phyloP scores from a whole-genome alignment of 1,140 invertebrate species.

The Manduca sexta region DNA sequence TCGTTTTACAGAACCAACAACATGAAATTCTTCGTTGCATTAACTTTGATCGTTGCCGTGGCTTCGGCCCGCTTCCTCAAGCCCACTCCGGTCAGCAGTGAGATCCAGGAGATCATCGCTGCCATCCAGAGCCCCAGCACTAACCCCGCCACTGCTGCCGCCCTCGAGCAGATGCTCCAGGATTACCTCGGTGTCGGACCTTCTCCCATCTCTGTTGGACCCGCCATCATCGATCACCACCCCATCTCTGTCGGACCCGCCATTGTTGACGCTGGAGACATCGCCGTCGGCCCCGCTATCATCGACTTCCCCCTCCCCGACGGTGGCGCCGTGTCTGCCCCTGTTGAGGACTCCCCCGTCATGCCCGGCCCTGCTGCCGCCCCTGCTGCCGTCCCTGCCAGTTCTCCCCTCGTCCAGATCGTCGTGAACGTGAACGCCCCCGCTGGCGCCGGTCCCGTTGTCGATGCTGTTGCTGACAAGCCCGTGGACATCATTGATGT shows the following conservation, averaged over 20 bases:
- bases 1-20: constrained; percentile 17
- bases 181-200: constrained; percentile 22
- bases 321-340: neutral
- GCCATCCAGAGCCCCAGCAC: constrained; percentile 52
- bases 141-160: constrained; percentile 45
- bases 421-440: constrained; percentile 13
- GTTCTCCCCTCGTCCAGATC: constrained; percentile 9
- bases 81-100: constrained; percentile 15
- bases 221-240: constrained; percentile 18
- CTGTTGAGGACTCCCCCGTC: neutral
- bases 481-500: neutral
- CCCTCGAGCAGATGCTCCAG: constrained; percentile 36
- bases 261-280: neutral
- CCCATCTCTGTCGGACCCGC: constrained; percentile 6
- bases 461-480: too few relatives aligned
- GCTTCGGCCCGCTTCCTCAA: constrained; percentile 30
- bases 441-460: constrained; percentile 1
- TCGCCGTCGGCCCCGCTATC: neutral
- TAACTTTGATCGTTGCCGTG: constrained; percentile 39
- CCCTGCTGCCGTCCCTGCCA: neutral
- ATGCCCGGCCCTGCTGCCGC: neutral
- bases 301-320: neutral
- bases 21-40: constrained; percentile 51
- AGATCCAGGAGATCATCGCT: constrained; percentile 39
- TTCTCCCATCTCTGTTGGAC: constrained; percentile 15